Evolutionary conservation across 2,888 invertebrate genomes (phyloP), one percentile per base, ranked within the genome.

Genomic region (Brachylomia viminalis): DNA sequence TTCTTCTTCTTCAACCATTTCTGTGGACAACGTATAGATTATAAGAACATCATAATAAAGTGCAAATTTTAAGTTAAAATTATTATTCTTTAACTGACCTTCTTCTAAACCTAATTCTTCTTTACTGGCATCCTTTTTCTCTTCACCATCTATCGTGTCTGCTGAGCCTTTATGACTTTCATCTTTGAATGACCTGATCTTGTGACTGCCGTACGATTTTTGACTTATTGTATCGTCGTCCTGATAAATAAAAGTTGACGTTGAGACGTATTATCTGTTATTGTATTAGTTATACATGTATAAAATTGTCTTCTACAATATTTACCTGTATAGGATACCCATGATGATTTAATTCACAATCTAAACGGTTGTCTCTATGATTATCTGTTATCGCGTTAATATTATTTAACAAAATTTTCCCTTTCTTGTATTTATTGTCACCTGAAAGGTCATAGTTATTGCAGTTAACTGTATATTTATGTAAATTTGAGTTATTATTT

Each of bases 161-260:
- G 98, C 97, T 91, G 98, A 98, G 80, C 98, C 98, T 96, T 98
- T 98, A 94, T 99, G 99, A 95, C 98, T 99, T 95, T 98, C 98
- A 92, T 98, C 98, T 96, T 98, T 98, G 93, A 98, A 98, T 83
- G 98, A 98, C 91, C 98, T 97, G 94, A 98, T 98, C 95, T 98
- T 98, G 95, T 99, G 98, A 95, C 99, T 99, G 91, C 98, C 98
- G 92, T 98, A 98, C 71, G 99, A 99, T 96, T 98, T 98, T 95
- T 98, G 98, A 97, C 98, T 99, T 91, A 98, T 98, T 93, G 98
- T 98, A 95, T 98, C 98, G 91, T 98, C 98, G 90, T 98, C 98
- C 97, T 97, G 83, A 61, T 73, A 0, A 58, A 69, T 10, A 59
- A 72, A 54, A 0, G 6, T 13, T n/a, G 3, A 33, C 33, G 15